Base-by-base conservation (phyloP, 1,140 invertebrate species). In the Drosophila tsacasi region DNA sequence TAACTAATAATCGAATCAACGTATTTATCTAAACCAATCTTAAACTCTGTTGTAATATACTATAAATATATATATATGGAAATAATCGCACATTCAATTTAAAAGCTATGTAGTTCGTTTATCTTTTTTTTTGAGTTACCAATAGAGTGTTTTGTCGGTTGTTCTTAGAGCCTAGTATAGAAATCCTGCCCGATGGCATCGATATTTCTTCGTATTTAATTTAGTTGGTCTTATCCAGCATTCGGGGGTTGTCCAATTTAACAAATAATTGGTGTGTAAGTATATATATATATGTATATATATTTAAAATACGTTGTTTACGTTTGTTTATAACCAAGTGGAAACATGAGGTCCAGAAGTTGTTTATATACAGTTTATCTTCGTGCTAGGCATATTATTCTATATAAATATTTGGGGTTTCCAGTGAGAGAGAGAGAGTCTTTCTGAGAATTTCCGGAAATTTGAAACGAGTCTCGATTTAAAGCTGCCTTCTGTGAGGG, bases 141-240 rank as follows among this genome's bases (percentile, higher is more conserved):
- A 80, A 83, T 81, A 74, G 67, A 84, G 78, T 69, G 37, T 50
- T 47, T 58, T 79, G 32, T 59, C 25, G 37, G 32, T 59, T 52
- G 30, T 23, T 0, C 49, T 81, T 73, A 86, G 55, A 86, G 55
- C 47, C 64, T 83, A 46, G 37, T 27, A 66, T 59, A 84, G 30
- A 76, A 68, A 76, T 89, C 67, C 54, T 60, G 79, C 74, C 23
- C 27, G n/a, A 27, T n/a, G 73, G 64, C 71, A 63, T 44, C 30
- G 72, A 57, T 65, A 50, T 67, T 77, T 39, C 46, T 46, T 68
- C 23, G 71, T 72, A 61, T 65, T 87, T 83, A 89, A 90, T 89
- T 89, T 89, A 90, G 81, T 90, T 89, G 81, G 85, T 89, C 84
- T 90, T 89, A 85, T 89, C 85, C 85, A 89, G 85, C 84, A 71